Evolutionary conservation across 2,797 vertebrate species (phyloP).

Genomic region (Neosilurus mollespiculum): DNA sequence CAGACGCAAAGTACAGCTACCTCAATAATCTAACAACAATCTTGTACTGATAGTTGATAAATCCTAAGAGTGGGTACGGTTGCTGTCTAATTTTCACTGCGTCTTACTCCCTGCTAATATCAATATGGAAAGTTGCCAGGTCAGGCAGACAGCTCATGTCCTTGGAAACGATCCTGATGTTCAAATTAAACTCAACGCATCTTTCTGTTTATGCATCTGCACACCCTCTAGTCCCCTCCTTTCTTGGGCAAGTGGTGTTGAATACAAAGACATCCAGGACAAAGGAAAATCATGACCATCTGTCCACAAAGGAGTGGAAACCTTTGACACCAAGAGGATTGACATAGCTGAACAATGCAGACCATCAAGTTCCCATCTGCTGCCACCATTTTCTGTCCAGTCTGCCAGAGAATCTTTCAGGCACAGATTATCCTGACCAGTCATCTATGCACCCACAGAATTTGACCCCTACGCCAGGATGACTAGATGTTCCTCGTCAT

Average conservation of each 20-base stretch:
- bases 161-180: slow-evolving; percentile 32
- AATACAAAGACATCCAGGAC: slow-evolving; percentile 5
- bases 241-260: neutral
- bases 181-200: slow-evolving; percentile 49
- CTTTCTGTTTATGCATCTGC: slow-evolving; percentile 51
- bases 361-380: too few relatives aligned
- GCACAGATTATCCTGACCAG: too few relatives aligned
- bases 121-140: neutral
- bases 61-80: neutral
- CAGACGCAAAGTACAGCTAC: too few relatives aligned
- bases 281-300: too few relatives aligned
- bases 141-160: slow-evolving; percentile 1
- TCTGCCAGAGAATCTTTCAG: too few relatives aligned
- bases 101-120: neutral
- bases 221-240: slow-evolving; percentile 19
- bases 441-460: too few relatives aligned
- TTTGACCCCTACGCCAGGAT: too few relatives aligned
- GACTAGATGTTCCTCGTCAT: too few relatives aligned
- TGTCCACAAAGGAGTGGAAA: too few relatives aligned
- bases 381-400: too few relatives aligned
- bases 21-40: neutral
- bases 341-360: too few relatives aligned
- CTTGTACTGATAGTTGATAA: neutral
- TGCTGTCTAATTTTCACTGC: neutral
- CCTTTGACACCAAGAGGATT: too few relatives aligned